phyloP scores from a whole-genome alignment of 1,140 invertebrate species.

The Coenobita brevimanus region DNA sequence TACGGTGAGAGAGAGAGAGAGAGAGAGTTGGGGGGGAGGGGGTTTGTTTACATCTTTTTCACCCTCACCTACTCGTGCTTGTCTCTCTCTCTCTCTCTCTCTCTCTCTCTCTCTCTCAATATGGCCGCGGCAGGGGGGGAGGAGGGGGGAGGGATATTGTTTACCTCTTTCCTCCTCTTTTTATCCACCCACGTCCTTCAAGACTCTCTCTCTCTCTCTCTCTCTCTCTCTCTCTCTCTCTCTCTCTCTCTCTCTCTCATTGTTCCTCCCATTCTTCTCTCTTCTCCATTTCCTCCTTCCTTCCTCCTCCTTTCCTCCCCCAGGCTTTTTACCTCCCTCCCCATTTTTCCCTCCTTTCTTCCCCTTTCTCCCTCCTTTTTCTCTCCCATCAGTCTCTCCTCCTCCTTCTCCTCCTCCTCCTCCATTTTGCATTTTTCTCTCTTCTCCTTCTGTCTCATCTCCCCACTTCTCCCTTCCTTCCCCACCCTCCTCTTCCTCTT shows the following conservation, averaged over 20 bases:
- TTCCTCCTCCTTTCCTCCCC: neutral
- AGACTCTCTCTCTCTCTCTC: neutral
- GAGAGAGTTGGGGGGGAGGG: no score
- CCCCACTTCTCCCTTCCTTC: no score
- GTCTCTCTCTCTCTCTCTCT: constrained; percentile 2
- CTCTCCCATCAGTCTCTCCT: neutral
- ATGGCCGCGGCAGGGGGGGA: no score
- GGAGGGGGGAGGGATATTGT: no score
- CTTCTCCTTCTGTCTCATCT: no score
- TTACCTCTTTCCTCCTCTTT: no score
- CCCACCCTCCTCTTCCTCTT: no score
- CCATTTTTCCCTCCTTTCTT: neutral
- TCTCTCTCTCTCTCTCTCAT: constrained; percentile 1
- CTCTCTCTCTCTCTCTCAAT: no score
- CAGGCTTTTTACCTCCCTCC: neutral
- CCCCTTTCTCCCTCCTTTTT: neutral
- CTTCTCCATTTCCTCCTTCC: neutral
- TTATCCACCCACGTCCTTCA: neutral
- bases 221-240: neutral
- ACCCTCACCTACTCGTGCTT: neutral
- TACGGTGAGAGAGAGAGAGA: no score
- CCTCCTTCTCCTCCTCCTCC: no score
- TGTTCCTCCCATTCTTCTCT: neutral
- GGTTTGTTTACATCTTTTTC: no score
- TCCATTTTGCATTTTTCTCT: no score